Base-by-base conservation (phyloP, 2,888 invertebrate genomes). In the Autographa gamma region DNA sequence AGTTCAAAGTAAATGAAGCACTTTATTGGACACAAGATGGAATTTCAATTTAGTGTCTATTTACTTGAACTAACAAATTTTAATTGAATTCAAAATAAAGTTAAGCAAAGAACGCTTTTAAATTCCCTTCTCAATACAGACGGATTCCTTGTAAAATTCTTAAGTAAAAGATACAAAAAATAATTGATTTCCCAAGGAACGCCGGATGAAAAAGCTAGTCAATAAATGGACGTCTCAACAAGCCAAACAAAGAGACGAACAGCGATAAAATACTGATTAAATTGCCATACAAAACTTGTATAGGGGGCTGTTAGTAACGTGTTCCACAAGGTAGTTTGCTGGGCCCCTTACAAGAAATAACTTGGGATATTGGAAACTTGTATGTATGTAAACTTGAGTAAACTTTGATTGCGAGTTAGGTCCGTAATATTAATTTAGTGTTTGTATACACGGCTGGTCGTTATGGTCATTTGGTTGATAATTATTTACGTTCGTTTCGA, bases 341-440 rank as follows among this genome's bases (percentile, higher is more conserved):
- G 18, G 68, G 77, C 71, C 81, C 77, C 77, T 72, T 68, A 66
- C 76, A 59, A 56, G 41, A 60, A 56, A 69, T 60, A 71, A 68
- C 65, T 73, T 73, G 64, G 71, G 68, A 77, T 77, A 77, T 77
- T 63, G 77, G 77, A 48, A 77, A 77, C 58, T 77, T 78, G 48
- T 48, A 56, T 56, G 11, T 56, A 78, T 71, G 71, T 68, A 64
- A 73, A 81, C 70, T 81, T 82, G 32, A 14, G 54, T 56, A 70
- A 79, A 84, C 79, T 84, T 84, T 73, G 72, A 79, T 84, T 77
- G 77, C 66, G 69, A 71, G 74, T 68, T 61, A 73, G 69, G 62
- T 32, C 64, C 41, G 69, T 76, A 68, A 81, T 79, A 84, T 79
- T 79, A 84, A 82, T 82, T 73, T 75, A 74, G 70, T 77, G 77